Evolutionary conservation across 2,888 invertebrate species (phyloP).

Genomic region (Lutraria lutraria): DNA sequence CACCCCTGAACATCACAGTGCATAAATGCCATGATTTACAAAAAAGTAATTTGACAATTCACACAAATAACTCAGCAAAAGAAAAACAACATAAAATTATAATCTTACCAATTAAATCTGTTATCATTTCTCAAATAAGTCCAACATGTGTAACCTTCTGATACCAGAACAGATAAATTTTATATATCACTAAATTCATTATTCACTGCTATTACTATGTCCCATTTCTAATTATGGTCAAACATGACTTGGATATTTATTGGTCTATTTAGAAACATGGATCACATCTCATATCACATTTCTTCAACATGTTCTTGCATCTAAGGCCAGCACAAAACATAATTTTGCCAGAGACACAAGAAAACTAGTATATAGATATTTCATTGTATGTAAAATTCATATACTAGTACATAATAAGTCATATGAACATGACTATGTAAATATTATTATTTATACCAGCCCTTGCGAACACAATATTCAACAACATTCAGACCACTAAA

Average conservation of each 20-base stretch:
- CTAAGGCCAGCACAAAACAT: not conserved
- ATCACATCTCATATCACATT: slow-evolving; percentile 19
- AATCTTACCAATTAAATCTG: not conserved
- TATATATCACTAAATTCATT: not conserved
- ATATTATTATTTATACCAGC: not conserved
- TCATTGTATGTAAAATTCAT: not conserved
- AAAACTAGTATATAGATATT: too few species aligned
- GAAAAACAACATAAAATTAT: too few species aligned
- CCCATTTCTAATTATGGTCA: slow-evolving; percentile 18
- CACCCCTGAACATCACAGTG: too few species aligned
- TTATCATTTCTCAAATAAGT: not conserved
- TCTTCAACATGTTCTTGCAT: slow-evolving; percentile 18
- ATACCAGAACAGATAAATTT: not conserved
- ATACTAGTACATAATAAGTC: too few species aligned
- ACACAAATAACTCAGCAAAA: too few species aligned
- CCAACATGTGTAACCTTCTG: not conserved
- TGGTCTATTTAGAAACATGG: not conserved
- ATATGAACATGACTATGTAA: not conserved
- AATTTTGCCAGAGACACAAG: not conserved
- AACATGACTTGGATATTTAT: not conserved
- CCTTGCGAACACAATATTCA: not conserved
- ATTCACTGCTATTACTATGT: not conserved
- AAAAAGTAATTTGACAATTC: too few species aligned
- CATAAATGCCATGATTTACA: too few species aligned
- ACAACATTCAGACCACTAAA: not conserved